Conservation (phyloP, 2,113 vertebrate genomes). For the Taurulus bubalis region DNA sequence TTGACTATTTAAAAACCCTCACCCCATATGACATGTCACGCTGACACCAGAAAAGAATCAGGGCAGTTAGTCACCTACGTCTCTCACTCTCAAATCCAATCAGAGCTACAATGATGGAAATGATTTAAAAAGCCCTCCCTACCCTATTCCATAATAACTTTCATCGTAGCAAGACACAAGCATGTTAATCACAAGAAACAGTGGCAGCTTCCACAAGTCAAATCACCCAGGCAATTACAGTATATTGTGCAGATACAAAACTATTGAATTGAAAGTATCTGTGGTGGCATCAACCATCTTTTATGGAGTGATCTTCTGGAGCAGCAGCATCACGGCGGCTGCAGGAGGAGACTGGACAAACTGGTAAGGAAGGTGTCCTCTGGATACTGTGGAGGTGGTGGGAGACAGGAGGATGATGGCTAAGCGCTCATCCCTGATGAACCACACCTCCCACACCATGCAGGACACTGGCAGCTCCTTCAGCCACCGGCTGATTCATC, state of each 20-base stretch:
- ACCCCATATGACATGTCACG: slow-evolving; percentile 42
- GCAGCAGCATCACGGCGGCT: too few relatives aligned
- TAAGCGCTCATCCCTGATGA: too few relatives aligned
- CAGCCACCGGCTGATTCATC: too few relatives aligned
- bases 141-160: background rate
- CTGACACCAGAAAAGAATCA: slow-evolving; percentile 21
- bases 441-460: too few relatives aligned
- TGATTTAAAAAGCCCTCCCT: slow-evolving; percentile 15
- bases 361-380: too few relatives aligned
- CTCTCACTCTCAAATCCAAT: slow-evolving; percentile 39
- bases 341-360: too few relatives aligned
- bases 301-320: too few relatives aligned
- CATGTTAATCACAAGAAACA: background rate
- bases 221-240: background rate
- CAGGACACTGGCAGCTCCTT: too few relatives aligned
- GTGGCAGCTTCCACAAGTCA: background rate
- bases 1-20: background rate
- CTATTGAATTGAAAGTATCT: background rate
- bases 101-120: slow-evolving; percentile 10
- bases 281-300: too few relatives aligned
- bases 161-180: background rate
- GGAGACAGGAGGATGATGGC: too few relatives aligned
- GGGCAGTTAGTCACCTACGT: slow-evolving; percentile 34
- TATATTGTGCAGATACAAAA: background rate
- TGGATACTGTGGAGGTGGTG: too few relatives aligned